Conservation (phyloP, 2,888 invertebrate species). For the Beris morrisii region DNA sequence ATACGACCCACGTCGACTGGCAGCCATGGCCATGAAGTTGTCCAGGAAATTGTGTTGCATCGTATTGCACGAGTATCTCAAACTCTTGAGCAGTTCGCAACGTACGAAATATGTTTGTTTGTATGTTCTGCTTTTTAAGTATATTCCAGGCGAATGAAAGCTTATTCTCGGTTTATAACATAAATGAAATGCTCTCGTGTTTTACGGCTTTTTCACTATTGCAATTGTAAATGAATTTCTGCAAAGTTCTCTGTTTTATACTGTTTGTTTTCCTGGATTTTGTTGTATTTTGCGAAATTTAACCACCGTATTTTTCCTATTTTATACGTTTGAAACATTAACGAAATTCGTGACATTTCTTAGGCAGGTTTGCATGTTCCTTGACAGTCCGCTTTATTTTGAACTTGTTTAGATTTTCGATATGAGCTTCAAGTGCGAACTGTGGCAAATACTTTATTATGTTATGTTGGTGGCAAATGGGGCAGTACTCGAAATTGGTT, state of each 20-base stretch:
- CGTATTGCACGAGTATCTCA: conserved; percentile 1
- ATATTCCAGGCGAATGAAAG: conserved; percentile 19
- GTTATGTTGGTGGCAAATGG: too few species aligned
- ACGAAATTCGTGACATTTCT: too few species aligned
- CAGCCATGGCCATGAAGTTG: conserved; percentile 28
- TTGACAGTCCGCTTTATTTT: too few species aligned
- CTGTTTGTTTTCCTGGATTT: background rate
- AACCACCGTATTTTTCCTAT: too few species aligned
- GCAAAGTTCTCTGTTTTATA: conserved; percentile 25
- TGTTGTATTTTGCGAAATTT: too few species aligned
- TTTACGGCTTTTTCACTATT: conserved; percentile 35
- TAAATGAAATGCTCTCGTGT: conserved; percentile 31
- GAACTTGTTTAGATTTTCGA: too few species aligned
- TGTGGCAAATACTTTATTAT: too few species aligned
- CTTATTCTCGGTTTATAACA: conserved; percentile 23
- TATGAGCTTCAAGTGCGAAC: too few species aligned
- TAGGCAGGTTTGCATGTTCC: too few species aligned
- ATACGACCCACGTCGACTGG: conserved; percentile 1
- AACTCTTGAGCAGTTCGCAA: conserved; percentile 5
- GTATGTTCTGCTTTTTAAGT: background rate
- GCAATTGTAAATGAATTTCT: conserved; percentile 36
- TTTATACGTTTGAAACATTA: too few species aligned
- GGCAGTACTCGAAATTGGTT: too few species aligned
- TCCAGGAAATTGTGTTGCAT: conserved; percentile 28
- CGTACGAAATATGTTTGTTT: conserved; percentile 5